Conservation (phyloP, 2,888 invertebrate genomes). For the Dolichomitus sp. region DNA sequence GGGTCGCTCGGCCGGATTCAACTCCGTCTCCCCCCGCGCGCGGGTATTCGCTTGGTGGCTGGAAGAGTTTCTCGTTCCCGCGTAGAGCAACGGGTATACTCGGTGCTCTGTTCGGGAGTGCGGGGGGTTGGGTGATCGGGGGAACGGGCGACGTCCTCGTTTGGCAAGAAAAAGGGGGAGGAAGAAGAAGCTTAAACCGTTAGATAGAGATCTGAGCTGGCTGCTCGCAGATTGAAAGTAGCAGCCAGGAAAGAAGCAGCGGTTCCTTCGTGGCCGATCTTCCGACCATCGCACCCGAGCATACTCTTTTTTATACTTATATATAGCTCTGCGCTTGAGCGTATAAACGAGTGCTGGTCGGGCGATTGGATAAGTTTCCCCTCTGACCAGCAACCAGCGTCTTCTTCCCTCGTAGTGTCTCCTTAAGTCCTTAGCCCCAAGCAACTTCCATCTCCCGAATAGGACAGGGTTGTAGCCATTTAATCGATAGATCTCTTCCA, state of each 20-base stretch:
- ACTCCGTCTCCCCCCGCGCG: slow-evolving; percentile 67
- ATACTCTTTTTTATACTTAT: slow-evolving; percentile 49
- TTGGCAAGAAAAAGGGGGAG: slow-evolving; percentile 63
- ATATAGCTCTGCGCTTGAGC: slow-evolving; percentile 44
- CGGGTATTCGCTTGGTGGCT: slow-evolving; percentile 49
- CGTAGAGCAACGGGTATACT: slow-evolving; percentile 25
- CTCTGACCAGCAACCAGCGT: slow-evolving; percentile 59
- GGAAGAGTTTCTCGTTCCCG: slow-evolving; percentile 50
- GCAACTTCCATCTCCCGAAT: slow-evolving; percentile 5
- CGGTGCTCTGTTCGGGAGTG: slow-evolving; percentile 14
- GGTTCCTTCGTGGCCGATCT: slow-evolving; percentile 62
- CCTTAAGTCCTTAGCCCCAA: slow-evolving; percentile 16
- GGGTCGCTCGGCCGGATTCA: slow-evolving; percentile 75
- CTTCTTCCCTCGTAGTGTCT: slow-evolving; percentile 23
- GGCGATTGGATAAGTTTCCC: slow-evolving; percentile 85
- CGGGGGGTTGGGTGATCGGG: slow-evolving; percentile 41
- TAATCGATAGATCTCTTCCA: slow-evolving; percentile 31
- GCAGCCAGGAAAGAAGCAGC: slow-evolving; percentile 76
- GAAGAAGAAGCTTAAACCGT: slow-evolving; percentile 84
- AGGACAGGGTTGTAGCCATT: neutral
- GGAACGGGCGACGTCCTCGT: slow-evolving; percentile 61
- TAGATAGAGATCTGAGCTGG: slow-evolving; percentile 85
- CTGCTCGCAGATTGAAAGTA: slow-evolving; percentile 80
- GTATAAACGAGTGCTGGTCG: slow-evolving; percentile 54
- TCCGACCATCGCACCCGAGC: slow-evolving; percentile 47